Percentiles rank a stretch among this genome's conserved stretches.
Evolutionary conservation across 2,797 vertebrate species (phyloP).

Genomic region (Enteromius unitaeniatus): DNA sequence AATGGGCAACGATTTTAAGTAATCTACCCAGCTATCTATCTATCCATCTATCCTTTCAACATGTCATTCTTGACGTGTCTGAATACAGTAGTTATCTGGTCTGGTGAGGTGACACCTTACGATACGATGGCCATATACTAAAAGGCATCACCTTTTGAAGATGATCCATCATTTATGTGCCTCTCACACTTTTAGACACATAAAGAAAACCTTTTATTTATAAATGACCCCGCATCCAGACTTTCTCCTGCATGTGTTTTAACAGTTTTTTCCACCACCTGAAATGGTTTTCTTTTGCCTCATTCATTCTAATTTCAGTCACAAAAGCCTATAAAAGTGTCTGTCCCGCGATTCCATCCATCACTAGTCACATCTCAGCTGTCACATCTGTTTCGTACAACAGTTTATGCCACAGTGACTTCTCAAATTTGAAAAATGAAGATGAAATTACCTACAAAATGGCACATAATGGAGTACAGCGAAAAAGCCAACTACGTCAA

Average conservation of each 20-base stretch:
- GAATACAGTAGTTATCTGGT: constrained; percentile 13
- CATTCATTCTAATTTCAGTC: constrained; percentile 15
- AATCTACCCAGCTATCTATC: background rate
- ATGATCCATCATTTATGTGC: constrained; percentile 57
- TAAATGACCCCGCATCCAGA: constrained; percentile 44
- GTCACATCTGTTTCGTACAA: constrained; percentile 26
- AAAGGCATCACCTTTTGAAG: constrained; percentile 14
- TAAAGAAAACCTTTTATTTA: constrained; percentile 56
- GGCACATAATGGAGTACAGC: constrained; percentile 45
- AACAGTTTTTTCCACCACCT: constrained; percentile 6
- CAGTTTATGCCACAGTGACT: constrained; percentile 32
- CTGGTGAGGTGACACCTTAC: constrained; percentile 4
- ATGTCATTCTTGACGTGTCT: background rate
- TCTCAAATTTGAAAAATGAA: constrained; percentile 56
- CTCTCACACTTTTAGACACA: constrained; percentile 61
- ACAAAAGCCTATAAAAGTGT: constrained; percentile 24
- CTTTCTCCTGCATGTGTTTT: constrained; percentile 39
- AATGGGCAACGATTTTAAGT: background rate
- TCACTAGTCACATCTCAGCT: constrained; percentile 27
- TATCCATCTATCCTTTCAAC: background rate
- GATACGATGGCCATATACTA: background rate
- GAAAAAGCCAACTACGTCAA: constrained; percentile 33
- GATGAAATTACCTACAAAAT: constrained; percentile 47
- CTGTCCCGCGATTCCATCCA: constrained; percentile 5
- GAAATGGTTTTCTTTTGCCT: constrained; percentile 17